A percentile compares a stretch with the other conserved stretches of the same genome.
phyloP scores from a whole-genome alignment of 2,113 vertebrate genomes.

The Butastur rufipennis region DNA sequence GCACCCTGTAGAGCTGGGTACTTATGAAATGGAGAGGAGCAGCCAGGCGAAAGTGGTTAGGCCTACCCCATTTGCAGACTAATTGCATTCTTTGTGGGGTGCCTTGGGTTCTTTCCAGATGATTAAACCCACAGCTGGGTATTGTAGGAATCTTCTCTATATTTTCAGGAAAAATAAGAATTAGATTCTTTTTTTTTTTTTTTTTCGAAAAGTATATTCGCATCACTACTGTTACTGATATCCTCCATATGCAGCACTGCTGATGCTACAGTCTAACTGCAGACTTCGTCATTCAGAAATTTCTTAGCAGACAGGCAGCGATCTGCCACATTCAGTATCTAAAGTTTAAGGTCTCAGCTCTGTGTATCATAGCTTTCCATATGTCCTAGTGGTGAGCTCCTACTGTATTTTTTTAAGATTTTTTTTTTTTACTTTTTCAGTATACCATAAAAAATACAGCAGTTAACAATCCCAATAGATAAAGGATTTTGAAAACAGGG shows the following conservation, averaged over 20 bases:
- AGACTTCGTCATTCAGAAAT: not conserved
- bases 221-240: not conserved
- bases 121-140: not conserved
- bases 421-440: not conserved
- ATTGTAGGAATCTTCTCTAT: not conserved
- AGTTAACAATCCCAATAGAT: not conserved
- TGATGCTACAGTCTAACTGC: not conserved
- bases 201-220: accelerated
- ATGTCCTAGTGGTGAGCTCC: not conserved
- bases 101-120: conserved; percentile 12
- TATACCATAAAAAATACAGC: not conserved
- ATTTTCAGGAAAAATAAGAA: not conserved
- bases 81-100: conserved; percentile 25
- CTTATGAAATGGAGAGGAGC: not conserved
- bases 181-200: not conserved
- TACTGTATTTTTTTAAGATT: not conserved
- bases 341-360: not conserved
- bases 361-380: not conserved
- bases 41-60: not conserved
- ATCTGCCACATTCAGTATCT: not conserved
- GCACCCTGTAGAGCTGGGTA: not conserved
- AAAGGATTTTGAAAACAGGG: not conserved
- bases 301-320: accelerated
- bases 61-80: not conserved
- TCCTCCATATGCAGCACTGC: not conserved